Percentiles rank a stretch among this genome's conserved stretches.
phyloP scores from a whole-genome alignment of 2,113 vertebrate species.

The Myiopsitta monachus region DNA sequence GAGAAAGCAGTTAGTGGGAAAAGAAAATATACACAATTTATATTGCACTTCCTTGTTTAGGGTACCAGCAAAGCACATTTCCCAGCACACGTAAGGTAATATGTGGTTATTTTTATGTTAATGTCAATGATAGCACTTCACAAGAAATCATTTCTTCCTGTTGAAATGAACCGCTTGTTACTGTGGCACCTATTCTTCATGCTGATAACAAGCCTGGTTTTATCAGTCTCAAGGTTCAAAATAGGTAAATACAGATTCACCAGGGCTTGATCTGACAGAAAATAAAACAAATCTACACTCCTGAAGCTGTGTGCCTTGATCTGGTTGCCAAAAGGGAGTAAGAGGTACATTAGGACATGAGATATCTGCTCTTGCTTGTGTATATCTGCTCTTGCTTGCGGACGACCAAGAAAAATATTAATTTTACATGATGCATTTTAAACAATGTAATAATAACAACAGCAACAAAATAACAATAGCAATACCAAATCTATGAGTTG shows the following conservation, averaged over 20 bases:
- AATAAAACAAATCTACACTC: not conserved
- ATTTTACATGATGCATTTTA: not conserved
- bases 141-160: not conserved
- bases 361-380: not conserved
- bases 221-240: not conserved
- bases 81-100: not conserved
- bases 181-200: not conserved
- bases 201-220: not conserved
- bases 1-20: not conserved
- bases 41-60: not conserved
- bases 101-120: not conserved
- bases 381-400: not conserved
- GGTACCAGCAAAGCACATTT: not conserved
- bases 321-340: not conserved
- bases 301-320: not conserved
- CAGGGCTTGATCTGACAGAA: not conserved
- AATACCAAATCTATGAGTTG: not conserved
- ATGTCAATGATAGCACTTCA: not conserved
- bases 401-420: not conserved
- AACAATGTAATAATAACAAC: not conserved
- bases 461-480: no score
- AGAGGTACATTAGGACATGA: not conserved
- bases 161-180: not conserved
- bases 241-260: not conserved
- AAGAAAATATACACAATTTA: conserved; percentile 23